Conservation (phyloP, 2,888 invertebrate species). For the Andricus quercusramuli region DNA sequence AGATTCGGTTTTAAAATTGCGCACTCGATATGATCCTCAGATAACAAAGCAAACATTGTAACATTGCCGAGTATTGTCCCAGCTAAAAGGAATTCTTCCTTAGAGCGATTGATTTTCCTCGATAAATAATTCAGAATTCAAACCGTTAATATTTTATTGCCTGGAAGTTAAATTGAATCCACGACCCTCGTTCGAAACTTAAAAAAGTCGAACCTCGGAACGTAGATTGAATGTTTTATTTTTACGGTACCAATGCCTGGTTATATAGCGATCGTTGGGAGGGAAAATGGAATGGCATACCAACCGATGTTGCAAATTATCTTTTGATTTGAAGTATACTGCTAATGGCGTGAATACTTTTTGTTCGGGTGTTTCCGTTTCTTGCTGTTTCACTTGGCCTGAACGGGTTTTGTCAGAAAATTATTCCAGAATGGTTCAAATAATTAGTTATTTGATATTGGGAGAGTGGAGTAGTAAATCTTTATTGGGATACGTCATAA, state of each 20-base stretch:
- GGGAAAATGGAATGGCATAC: conserved; percentile 18
- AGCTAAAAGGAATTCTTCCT: not conserved
- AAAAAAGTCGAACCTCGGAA: conserved; percentile 36
- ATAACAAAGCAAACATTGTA: not conserved
- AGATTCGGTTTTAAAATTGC: not conserved
- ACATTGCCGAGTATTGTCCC: not conserved
- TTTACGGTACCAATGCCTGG: conserved; percentile 22
- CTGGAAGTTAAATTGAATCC: conserved; percentile 41
- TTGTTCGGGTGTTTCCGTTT: not conserved
- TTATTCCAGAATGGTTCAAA: conserved; percentile 3
- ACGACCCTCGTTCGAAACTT: conserved; percentile 37
- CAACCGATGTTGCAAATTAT: conserved; percentile 39
- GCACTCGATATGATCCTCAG: not conserved
- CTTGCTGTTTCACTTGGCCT: conserved; percentile 4
- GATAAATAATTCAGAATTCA: conserved; percentile 35
- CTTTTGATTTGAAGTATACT: conserved; percentile 37
- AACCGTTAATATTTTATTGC: conserved; percentile 39
- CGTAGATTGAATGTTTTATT: conserved; percentile 40
- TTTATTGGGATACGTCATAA: not conserved
- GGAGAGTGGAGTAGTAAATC: not conserved
- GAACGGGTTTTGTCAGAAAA: not conserved
- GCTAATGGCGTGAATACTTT: conserved; percentile 38
- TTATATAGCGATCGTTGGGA: not conserved
- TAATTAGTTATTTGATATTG: conserved; percentile 5
- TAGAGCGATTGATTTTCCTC: conserved; percentile 25